phyloP scores from a whole-genome alignment of 2,888 invertebrate genomes.

The Polydrusus tereticollis region DNA sequence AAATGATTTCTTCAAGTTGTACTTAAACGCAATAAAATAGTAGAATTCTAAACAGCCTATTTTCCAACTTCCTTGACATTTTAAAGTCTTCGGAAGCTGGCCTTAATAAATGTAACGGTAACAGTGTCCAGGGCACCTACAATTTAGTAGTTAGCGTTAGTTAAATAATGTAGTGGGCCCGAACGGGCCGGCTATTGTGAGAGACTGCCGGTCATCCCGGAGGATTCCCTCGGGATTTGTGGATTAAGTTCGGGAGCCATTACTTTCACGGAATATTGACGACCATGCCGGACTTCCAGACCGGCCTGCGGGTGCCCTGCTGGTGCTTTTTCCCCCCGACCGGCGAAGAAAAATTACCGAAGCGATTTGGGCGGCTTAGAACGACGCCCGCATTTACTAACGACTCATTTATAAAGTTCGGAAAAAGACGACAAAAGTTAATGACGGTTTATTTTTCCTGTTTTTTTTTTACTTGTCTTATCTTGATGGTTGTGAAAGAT shows the following conservation, averaged over 20 bases:
- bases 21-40: too few relatives aligned
- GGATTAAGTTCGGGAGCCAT: constrained; percentile 65
- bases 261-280: constrained; percentile 64
- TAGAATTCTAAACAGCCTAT: too few relatives aligned
- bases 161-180: constrained; percentile 66
- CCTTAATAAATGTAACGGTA: constrained; percentile 49
- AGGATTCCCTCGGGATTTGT: constrained; percentile 63
- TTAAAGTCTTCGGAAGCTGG: constrained; percentile 27
- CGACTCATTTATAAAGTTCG: constrained; percentile 55
- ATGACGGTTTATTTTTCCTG: constrained; percentile 3
- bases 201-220: constrained; percentile 63
- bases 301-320: constrained; percentile 52
- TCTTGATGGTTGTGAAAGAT: too few relatives aligned
- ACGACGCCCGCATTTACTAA: constrained; percentile 57
- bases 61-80: too few relatives aligned
- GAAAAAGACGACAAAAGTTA: constrained; percentile 34
- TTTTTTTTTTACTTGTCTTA: too few relatives aligned
- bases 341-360: constrained; percentile 56
- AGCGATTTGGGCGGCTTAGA: constrained; percentile 56
- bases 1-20: too few relatives aligned
- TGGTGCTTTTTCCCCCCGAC: constrained; percentile 16
- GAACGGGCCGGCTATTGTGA: constrained; percentile 63
- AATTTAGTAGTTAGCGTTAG: constrained; percentile 67
- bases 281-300: constrained; percentile 51
- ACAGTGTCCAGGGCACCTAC: constrained; percentile 59